These are phyloP conservation scores for Dryoscopus gambensis DNA, from an alignment of 2,113 vertebrate genomes.

Conservation along the genomic window DNA sequence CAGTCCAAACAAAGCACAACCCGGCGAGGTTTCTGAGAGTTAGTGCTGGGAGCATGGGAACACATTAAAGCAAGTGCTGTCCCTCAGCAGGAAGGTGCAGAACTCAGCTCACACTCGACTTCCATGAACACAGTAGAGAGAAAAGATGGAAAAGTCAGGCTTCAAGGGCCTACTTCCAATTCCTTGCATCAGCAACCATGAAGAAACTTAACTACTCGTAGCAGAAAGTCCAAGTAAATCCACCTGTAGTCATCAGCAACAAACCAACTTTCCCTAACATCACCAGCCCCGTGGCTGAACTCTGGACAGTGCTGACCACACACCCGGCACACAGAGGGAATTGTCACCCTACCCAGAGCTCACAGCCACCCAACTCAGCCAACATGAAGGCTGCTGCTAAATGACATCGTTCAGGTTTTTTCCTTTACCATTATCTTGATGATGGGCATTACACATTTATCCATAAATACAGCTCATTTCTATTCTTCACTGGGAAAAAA, in stretches of 20 bases:
- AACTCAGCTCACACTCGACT: background rate
- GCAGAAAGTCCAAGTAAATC: background rate
- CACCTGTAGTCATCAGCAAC: background rate
- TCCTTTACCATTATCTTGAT: background rate
- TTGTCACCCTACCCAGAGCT: background rate
- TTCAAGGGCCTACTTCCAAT: background rate
- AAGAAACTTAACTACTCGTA: background rate
- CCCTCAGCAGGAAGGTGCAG: background rate
- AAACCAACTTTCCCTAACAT: background rate
- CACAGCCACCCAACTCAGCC: background rate
- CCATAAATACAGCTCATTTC: background rate
- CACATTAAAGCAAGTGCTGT: background rate
- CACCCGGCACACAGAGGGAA: background rate
- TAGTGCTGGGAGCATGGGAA: background rate
- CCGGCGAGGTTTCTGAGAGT: background rate
- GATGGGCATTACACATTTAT: background rate
- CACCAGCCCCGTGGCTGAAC: background rate
- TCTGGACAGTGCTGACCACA: background rate
- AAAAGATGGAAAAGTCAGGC: background rate
- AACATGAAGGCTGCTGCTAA: background rate
- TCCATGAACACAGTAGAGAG: fast-evolving
- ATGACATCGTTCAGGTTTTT: background rate
- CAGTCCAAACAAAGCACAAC: background rate
- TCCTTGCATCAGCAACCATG: background rate
- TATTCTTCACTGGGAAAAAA: background rate